Evolutionary conservation across 1,140 invertebrate species (phyloP), one percentile per base, ranked within the genome.

Genomic region (Neoseiulus cucumeris): DNA sequence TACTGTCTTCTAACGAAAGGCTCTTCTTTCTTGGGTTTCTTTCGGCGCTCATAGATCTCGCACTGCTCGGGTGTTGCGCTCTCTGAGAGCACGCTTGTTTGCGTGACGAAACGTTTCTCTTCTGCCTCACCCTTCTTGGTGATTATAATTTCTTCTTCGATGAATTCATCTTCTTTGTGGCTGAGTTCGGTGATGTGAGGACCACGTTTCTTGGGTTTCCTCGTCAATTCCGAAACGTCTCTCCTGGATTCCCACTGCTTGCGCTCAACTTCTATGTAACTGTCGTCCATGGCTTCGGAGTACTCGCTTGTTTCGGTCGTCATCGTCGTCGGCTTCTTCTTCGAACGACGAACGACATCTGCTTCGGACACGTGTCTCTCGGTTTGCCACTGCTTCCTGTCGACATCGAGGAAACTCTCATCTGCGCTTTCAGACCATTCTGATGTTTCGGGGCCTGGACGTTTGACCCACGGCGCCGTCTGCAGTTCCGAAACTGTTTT

Each of bases 211-310:
- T 14, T 59, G 1, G 33, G 2, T 20, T 59, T 59, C 9, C 33
- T 59, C 22, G 51, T 29, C 22, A 59, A 33, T 59, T 59, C 51
- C 25, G 51, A 59, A 25, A 59, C 51, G 33, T 59, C 14, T 25
- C 22, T 25, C 22, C 22, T 12, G 2, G 22, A 29, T 4, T 59
- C 51, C 51, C 51, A 59, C 22, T 59, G 51, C 22, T 68, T 68
- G 33, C 64, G 66, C 30, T 68, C 68, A 28, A 68, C 9, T 25
- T 59, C 41, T 18, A 42, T 33, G 30, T 20, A 14, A 7, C 39
- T 68, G 6, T 25, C 45, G 39, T 64, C 64, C 20, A 42, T n/a
- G 0, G 44, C n/a, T 33, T 66, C 17, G 7, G 44, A 64, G 2
- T 6, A 41, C 41, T 64, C 22, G 28, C 18, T 9, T 30, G 30